Base-by-base conservation (phyloP, 1,140 invertebrate species). In the Chironomus striatipennis region DNA sequence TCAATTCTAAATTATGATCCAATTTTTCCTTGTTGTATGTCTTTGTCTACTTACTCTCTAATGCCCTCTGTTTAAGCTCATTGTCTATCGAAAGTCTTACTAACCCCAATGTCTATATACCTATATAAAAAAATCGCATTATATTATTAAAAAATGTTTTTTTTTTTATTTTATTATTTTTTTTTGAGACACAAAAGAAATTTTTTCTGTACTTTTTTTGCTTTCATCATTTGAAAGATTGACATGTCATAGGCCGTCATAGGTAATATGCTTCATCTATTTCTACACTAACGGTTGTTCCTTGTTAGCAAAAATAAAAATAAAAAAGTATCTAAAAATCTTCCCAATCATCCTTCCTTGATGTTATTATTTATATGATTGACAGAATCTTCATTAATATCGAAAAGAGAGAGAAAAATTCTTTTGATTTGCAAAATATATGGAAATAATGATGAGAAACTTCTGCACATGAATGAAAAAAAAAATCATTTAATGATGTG, bases 221-320 rank as follows among this genome's bases (percentile, higher is more conserved):
- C 5, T 34, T 34, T 34, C 24, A 34, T 34, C 24, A 34, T 34
- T 34, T 34, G 24, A 57, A 57, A 57, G 47, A 57, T 57, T 57
- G 47, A 57, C 47, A 57, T 57, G 47, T 57, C 47, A 57, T 57
- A 57, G 47, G 47, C 47, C 47, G 47, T 57, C 47, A 57, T 57
- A 57, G 47, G 47, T 57, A 57, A 57, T 57, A 57, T 57, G 47
- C 47, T 57, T 57, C 24, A 34, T 34, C 24, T 34, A 34, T 34
- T 34, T 34, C 24, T 34, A 34, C 5, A 34, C 24, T 34, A 34
- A 34, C 24, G 24, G 24, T 34, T 15, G 12, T n/a, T 57, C 47
- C 47, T 57, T 5, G 47, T 57, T 57, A 57, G 47, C 47, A 57
- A 57, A 5, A 57, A 34, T 34, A n/a, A n/a, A n/a, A n/a, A n/a